phyloP scores from a whole-genome alignment of 1,140 invertebrate genomes.

The Papilio xuthus region DNA sequence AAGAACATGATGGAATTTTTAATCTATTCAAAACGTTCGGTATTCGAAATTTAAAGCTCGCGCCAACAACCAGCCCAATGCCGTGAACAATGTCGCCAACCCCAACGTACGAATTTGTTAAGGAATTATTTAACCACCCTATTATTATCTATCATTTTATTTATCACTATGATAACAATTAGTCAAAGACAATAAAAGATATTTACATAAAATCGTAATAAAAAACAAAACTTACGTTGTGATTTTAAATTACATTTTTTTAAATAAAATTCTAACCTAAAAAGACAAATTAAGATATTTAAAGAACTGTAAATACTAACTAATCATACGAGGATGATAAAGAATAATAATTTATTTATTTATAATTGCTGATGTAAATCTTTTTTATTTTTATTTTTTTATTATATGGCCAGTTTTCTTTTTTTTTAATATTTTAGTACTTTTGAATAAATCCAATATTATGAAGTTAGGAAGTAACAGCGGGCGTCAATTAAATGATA shows the following conservation, averaged over 20 bases:
- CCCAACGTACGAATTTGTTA: slow-evolving; percentile 43
- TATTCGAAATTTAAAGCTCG: slow-evolving; percentile 52
- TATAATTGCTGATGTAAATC: not conserved
- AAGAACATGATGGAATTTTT: slow-evolving; percentile 39
- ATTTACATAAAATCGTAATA: not conserved
- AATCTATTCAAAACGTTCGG: slow-evolving; percentile 52
- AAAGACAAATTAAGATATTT: too few relatives aligned
- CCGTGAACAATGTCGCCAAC: slow-evolving; percentile 50
- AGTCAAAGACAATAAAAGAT: not conserved
- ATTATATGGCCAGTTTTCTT: not conserved
- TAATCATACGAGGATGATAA: too few relatives aligned
- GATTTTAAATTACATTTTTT: not conserved
- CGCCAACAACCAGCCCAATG: slow-evolving; percentile 48
- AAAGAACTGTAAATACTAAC: too few relatives aligned
- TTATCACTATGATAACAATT: not conserved
- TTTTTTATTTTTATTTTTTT: not conserved
- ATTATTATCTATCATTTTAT: slow-evolving; percentile 35
- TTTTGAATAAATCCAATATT: slow-evolving; percentile 2
- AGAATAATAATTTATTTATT: too few relatives aligned
- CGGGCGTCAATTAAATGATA: slow-evolving; percentile 58
- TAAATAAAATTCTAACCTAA: not conserved
- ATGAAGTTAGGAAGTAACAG: slow-evolving; percentile 39
- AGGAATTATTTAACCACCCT: slow-evolving; percentile 45
- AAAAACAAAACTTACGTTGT: not conserved
- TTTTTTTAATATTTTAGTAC: too few relatives aligned